Conservation (phyloP, 2,113 vertebrate genomes). For the Suricata suricatta region DNA sequence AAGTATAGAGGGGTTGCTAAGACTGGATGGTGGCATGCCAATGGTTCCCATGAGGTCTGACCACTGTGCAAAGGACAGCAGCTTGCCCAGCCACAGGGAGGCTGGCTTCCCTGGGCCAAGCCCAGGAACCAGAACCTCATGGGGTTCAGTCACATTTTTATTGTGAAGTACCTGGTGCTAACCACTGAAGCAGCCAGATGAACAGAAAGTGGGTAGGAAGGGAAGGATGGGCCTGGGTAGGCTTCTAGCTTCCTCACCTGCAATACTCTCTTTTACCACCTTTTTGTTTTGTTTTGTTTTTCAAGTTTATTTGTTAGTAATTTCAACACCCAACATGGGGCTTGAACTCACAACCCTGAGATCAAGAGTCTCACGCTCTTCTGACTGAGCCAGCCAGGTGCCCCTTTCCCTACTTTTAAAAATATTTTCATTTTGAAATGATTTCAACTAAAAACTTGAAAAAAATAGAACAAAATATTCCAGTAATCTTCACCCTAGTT, state of each 20-base stretch:
- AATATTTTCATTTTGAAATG: not conserved
- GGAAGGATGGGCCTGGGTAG: not conserved
- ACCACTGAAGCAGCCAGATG: not conserved
- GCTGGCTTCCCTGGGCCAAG: not conserved
- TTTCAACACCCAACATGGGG: too few species aligned
- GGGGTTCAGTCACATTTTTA: not conserved
- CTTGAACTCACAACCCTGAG: too few species aligned
- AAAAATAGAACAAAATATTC: slow-evolving; percentile 28
- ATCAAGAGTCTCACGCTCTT: too few species aligned
- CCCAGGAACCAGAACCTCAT: not conserved
- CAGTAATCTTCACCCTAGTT: not conserved
- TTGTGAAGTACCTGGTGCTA: not conserved
- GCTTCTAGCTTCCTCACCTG: not conserved
- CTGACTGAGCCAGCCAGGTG: too few species aligned
- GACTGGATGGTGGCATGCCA: not conserved
- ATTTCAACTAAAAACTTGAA: slow-evolving; percentile 9
- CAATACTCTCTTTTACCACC: not conserved
- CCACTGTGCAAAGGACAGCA: not conserved
- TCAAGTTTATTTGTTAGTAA: too few species aligned
- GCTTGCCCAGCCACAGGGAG: not conserved
- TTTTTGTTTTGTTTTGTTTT: not conserved
- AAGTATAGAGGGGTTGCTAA: not conserved
- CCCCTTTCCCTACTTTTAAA: too few species aligned
- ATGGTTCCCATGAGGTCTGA: not conserved
- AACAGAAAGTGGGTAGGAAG: not conserved